Conservation (phyloP, 2,113 vertebrate genomes). For the Aptenodytes patagonicus region DNA sequence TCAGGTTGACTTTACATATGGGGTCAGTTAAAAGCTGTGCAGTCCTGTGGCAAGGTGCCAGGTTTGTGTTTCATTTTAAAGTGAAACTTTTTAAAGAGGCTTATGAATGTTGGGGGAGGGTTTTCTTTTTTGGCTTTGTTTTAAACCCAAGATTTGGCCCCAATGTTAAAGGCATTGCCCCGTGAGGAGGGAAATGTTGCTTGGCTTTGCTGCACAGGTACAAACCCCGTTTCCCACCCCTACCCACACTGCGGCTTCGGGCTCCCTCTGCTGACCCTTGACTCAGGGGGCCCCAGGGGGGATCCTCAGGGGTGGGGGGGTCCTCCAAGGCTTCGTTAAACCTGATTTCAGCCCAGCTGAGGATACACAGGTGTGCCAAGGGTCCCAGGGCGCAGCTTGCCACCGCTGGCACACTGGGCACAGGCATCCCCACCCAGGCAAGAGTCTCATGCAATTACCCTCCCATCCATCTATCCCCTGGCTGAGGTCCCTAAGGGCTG, state of each 20-base stretch:
- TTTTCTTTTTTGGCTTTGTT: neutral
- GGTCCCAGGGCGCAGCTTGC: neutral
- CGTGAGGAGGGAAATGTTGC: neutral
- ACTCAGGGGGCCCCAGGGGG: fast-evolving
- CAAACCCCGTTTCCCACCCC: neutral
- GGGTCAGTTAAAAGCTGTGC: slow-evolving; percentile 62
- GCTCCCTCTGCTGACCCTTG: neutral
- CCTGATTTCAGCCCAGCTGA: neutral
- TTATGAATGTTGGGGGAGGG: neutral
- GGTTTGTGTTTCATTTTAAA: slow-evolving; percentile 4
- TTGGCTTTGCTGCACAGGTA: neutral
- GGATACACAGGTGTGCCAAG: neutral
- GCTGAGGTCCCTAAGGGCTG: neutral
- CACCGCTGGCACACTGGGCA: fast-evolving
- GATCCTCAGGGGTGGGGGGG: neutral
- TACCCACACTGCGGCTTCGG: fast-evolving
- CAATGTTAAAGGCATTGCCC: neutral
- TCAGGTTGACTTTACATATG: slow-evolving; percentile 55
- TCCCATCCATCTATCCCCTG: neutral
- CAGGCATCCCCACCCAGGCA: neutral
- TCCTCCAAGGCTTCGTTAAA: neutral
- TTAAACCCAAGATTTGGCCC: neutral
- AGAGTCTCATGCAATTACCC: fast-evolving
- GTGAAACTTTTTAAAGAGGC: neutral
- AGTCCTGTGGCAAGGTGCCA: slow-evolving; percentile 44